phyloP scores from a whole-genome alignment of 2,888 invertebrate species.

The Phytoseiulus persimilis region DNA sequence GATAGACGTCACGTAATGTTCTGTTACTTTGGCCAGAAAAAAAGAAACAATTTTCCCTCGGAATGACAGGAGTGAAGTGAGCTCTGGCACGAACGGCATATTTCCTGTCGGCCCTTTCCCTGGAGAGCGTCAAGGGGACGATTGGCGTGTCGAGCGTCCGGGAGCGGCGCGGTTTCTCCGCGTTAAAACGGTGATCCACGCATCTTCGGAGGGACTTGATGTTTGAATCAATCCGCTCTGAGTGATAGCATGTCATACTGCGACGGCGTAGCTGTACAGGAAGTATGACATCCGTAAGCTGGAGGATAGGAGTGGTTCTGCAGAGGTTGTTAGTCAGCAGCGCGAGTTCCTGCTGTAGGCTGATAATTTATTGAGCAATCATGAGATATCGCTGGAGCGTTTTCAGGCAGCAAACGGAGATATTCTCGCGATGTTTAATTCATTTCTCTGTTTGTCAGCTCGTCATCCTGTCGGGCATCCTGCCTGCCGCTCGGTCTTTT shows the following conservation, averaged over 20 bases:
- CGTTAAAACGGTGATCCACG: too few species aligned
- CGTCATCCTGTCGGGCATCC: neutral
- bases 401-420: neutral
- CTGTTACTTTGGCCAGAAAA: neutral
- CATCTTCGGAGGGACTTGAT: too few species aligned
- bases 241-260: too few species aligned
- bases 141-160: too few species aligned
- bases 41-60: neutral
- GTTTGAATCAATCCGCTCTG: too few species aligned
- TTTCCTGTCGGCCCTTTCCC: too few species aligned
- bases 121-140: too few species aligned
- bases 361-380: neutral
- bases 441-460: neutral
- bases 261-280: neutral
- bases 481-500: neutral
- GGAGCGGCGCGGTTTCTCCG: too few species aligned
- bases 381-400: neutral
- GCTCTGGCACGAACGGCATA: neutral
- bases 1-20: neutral
- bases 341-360: neutral
- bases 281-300: neutral
- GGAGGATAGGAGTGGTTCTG: neutral
- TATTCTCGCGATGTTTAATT: neutral
- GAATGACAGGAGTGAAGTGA: neutral
- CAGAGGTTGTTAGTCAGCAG: too few species aligned